phyloP scores from a whole-genome alignment of 2,797 vertebrate species.

The Acanthurus lineatus region DNA sequence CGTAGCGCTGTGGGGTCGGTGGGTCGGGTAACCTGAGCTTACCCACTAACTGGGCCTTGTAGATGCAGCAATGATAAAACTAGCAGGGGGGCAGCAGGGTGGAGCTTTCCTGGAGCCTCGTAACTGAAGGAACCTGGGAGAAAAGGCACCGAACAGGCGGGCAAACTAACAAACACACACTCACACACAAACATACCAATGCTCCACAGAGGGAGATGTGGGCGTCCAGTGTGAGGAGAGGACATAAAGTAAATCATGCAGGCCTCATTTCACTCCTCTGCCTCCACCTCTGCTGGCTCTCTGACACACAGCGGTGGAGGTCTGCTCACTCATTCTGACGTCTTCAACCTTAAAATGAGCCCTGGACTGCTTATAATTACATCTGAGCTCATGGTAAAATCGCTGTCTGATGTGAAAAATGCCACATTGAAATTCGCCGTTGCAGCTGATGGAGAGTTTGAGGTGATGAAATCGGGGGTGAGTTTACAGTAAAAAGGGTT shows the following conservation, averaged over 20 bases:
- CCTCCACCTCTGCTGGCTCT: slow-evolving; percentile 66
- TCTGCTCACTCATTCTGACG: slow-evolving; percentile 74
- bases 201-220: slow-evolving; percentile 53
- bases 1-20: slow-evolving; percentile 57
- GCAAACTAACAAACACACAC: slow-evolving; percentile 37
- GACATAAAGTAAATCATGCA: slow-evolving; percentile 73
- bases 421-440: slow-evolving; percentile 50
- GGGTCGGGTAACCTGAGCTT: slow-evolving; percentile 79
- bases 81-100: slow-evolving; percentile 61
- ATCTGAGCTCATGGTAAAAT: slow-evolving; percentile 78
- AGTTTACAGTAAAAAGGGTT: slow-evolving; percentile 13
- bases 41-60: slow-evolving; percentile 65
- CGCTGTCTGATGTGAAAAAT: slow-evolving; percentile 70
- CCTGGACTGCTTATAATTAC: slow-evolving; percentile 73
- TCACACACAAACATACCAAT: background rate
- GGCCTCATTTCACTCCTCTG: slow-evolving; percentile 71
- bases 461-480: slow-evolving; percentile 26
- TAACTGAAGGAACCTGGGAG: slow-evolving; percentile 48
- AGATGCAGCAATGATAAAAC: slow-evolving; percentile 77
- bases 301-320: slow-evolving; percentile 75
- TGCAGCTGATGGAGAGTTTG: slow-evolving; percentile 50
- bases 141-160: slow-evolving; percentile 44
- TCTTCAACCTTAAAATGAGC: slow-evolving; percentile 77
- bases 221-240: slow-evolving; percentile 58
- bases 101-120: slow-evolving; percentile 47